Percentiles rank a stretch among this genome's conserved stretches.
These are phyloP conservation scores for Opisthocomus hoazin DNA, from an alignment of 2,113 vertebrate species.

Conservation along the genomic window DNA sequence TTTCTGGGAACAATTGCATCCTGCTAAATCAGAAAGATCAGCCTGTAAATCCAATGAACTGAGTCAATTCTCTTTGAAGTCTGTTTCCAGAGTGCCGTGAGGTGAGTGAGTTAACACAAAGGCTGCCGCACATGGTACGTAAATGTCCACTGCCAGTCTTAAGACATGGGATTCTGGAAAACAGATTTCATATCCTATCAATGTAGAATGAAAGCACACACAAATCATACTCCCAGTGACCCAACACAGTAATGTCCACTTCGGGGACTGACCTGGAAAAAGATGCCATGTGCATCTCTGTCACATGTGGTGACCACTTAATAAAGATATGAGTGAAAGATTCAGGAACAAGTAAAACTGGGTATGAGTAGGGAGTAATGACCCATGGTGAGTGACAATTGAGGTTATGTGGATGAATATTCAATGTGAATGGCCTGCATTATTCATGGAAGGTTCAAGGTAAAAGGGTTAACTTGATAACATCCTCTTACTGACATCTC, in stretches of 20 bases:
- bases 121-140: rapidly evolving
- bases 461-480: conserved; percentile 36
- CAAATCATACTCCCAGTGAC: neutral
- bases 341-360: neutral
- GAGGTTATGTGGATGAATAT: conserved; percentile 38
- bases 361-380: neutral
- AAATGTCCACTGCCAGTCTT: neutral
- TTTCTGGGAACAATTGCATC: neutral
- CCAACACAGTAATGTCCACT: neutral
- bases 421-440: conserved; percentile 47
- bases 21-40: neutral
- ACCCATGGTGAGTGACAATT: conserved; percentile 7
- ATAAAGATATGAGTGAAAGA: neutral
- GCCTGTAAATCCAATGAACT: neutral
- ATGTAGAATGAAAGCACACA: neutral
- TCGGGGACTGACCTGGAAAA: neutral
- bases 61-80: neutral
- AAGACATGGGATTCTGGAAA: neutral
- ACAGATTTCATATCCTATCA: neutral
- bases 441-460: conserved; percentile 61
- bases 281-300: neutral
- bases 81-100: neutral
- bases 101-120: neutral
- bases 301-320: neutral
- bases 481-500: conserved; percentile 6